Base-by-base conservation (phyloP, 1,140 invertebrate species). In the Brachionus angularis region DNA sequence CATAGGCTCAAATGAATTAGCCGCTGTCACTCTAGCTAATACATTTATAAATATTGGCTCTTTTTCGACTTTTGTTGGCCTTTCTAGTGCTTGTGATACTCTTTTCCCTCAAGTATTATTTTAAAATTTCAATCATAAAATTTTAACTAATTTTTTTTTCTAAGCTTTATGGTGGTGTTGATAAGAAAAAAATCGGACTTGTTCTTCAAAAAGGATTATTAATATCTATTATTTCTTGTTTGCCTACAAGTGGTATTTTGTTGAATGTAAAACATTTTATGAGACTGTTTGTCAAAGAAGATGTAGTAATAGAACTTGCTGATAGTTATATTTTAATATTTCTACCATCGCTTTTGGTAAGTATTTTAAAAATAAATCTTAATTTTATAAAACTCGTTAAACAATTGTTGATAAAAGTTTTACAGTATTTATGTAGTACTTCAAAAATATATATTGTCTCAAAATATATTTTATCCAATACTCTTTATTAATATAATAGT, bases 391-490 rank as follows among this genome's bases (percentile, higher is more conserved):
- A n/a, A n/a, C n/a, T n/a, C n/a, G n/a, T n/a, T n/a, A n/a, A n/a
- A n/a, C n/a, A n/a, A n/a, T n/a, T n/a, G n/a, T n/a, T n/a, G n/a
- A n/a, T n/a, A n/a, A n/a, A 12, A 67, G 62, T 67, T 67, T 29
- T 67, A 47, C 27, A 67, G 62, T 67, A 23, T 67, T 34, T 25
- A 47, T 49, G 33, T 67, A 4, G 47, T 67, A 8, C 42, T 67
- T 18, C 62, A 67, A 47, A 67, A 67, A 67, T 67, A 47, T 2
- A 18, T 67, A 31, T 33, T 47, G 25, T 25, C 29, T 29, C 62
- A 67, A 34, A 67, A 67, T n/a, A 67, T 47, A 33, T 46, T 67
- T 29, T 67, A 67, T 50, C 62, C 62, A 12, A 50, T 67, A 29
- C 14, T 67, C 1, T 67, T 47, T n/a, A 67, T 67, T 31, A 67